These are phyloP conservation scores for Cetonia aurata DNA, from an alignment of 2,888 invertebrate genomes.

Conservation along the genomic window DNA sequence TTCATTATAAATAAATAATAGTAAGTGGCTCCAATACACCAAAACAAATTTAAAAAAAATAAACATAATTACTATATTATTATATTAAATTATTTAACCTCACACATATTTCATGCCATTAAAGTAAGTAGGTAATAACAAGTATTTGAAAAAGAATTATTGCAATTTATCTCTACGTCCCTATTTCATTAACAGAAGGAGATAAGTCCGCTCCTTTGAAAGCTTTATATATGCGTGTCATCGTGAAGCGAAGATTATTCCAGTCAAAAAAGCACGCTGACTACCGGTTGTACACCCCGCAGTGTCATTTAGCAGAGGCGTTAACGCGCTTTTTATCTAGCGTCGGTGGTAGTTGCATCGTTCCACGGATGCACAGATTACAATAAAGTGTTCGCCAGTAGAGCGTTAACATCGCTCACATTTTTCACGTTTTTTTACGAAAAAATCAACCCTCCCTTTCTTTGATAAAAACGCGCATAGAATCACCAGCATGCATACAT, in stretches of 20 bases:
- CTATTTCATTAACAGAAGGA: no score
- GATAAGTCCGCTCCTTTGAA: not conserved
- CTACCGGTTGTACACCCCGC: constrained; percentile 22
- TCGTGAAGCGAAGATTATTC: constrained; percentile 31
- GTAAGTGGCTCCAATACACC: no score
- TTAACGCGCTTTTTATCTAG: constrained; percentile 17
- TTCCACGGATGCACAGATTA: constrained; percentile 24
- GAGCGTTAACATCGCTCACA: constrained; percentile 13
- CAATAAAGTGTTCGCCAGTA: constrained; percentile 8
- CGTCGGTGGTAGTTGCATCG: constrained; percentile 25
- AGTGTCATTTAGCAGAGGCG: constrained; percentile 39
- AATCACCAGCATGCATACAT: not conserved
- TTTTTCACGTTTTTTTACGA: constrained; percentile 16
- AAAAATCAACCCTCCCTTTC: constrained; percentile 18
- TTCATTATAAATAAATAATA: no score
- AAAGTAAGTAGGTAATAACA: no score
- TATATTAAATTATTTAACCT: no score
- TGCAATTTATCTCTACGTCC: no score
- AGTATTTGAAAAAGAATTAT: no score
- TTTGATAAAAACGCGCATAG: not conserved
- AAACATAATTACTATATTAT: no score
- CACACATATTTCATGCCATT: no score
- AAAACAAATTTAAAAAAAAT: no score
- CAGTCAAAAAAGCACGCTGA: constrained; percentile 25
- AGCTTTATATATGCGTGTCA: constrained; percentile 14